These are phyloP conservation scores for Gymnoscopelus microlampas DNA, from an alignment of 2,797 vertebrate genomes.

Conservation along the genomic window DNA sequence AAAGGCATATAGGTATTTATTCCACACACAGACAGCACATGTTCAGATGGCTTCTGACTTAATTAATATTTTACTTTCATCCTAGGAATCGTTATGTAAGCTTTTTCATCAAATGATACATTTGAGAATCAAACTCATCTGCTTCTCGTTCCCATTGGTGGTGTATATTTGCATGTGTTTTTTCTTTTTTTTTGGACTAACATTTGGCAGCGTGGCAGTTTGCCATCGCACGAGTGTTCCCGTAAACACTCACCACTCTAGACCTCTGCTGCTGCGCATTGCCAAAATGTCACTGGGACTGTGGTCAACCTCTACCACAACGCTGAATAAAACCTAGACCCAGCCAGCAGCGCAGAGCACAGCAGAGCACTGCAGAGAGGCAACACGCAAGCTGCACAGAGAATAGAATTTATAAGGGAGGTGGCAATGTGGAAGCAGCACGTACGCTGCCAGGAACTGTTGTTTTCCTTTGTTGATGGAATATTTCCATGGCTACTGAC, in stretches of 20 bases:
- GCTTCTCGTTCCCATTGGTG: slow-evolving; percentile 35
- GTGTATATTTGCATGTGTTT: slow-evolving; percentile 49
- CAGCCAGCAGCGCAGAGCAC: slow-evolving; percentile 33
- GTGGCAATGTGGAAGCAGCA: slow-evolving; percentile 70
- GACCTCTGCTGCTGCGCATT: slow-evolving; percentile 53
- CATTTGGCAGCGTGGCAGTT: slow-evolving; percentile 65
- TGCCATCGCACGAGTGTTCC: slow-evolving; percentile 73
- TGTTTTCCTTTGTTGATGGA: slow-evolving; percentile 71
- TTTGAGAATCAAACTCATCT: slow-evolving; percentile 24
- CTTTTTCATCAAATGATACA: no score
- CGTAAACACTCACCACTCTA: slow-evolving; percentile 70
- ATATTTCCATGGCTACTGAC: slow-evolving; percentile 72
- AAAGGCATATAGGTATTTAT: no score
- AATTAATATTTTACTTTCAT: no score
- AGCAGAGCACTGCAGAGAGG: slow-evolving; percentile 36
- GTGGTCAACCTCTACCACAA: slow-evolving; percentile 66
- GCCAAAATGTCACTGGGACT: slow-evolving; percentile 70
- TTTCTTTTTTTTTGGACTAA: slow-evolving; percentile 35
- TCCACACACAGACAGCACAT: no score
- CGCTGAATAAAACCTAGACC: slow-evolving; percentile 61
- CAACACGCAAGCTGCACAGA: slow-evolving; percentile 62
- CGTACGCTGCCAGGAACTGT: slow-evolving; percentile 70
- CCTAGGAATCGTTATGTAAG: no score
- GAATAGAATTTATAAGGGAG: slow-evolving; percentile 75
- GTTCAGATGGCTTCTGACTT: no score